These are phyloP conservation scores for Lobophora halterata DNA, from an alignment of 2,888 invertebrate genomes.

Conservation along the genomic window DNA sequence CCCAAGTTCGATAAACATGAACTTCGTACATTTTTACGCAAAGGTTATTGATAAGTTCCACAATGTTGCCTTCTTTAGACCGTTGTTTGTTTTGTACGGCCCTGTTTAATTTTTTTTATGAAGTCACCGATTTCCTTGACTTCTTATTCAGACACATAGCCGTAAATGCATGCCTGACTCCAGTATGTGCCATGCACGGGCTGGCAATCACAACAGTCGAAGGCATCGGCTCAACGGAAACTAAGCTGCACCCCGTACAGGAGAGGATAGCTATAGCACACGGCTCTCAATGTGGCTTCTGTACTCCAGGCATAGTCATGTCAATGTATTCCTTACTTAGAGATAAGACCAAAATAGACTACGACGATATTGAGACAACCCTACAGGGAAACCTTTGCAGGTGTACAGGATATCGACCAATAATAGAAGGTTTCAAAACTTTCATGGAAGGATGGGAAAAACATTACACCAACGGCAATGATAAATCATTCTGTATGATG, in stretches of 20 bases:
- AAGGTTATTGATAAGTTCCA: slow-evolving; percentile 2
- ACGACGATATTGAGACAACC: slow-evolving; percentile 88
- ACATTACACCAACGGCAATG: slow-evolving; percentile 42
- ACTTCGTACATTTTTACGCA: slow-evolving; percentile 9
- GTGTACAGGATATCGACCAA: slow-evolving; percentile 97
- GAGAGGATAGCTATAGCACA: slow-evolving; percentile 93
- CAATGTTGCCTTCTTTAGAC: not conserved
- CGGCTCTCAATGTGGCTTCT: slow-evolving; percentile 97
- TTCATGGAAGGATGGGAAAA: slow-evolving; percentile 89
- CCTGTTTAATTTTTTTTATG: no score
- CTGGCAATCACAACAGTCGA: slow-evolving; percentile 95
- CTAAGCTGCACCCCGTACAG: slow-evolving; percentile 91
- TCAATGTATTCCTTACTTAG: slow-evolving; percentile 95
- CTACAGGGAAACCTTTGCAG: slow-evolving; percentile 93
- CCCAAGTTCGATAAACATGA: slow-evolving; percentile 22
- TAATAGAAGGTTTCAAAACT: slow-evolving; percentile 93
- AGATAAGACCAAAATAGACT: slow-evolving; percentile 85
- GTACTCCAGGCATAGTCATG: slow-evolving; percentile 98
- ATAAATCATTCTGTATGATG: slow-evolving; percentile 74
- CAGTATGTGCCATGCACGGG: slow-evolving; percentile 93
- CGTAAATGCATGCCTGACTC: slow-evolving; percentile 94
- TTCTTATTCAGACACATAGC: slow-evolving; percentile 84
- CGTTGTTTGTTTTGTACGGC: no score
- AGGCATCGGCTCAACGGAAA: slow-evolving; percentile 92
- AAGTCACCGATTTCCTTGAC: slow-evolving; percentile 14